Evolutionary conservation across 2,113 vertebrate genomes (phyloP), one percentile per base, ranked within the genome.

Genomic region (Sander lucioperca): DNA sequence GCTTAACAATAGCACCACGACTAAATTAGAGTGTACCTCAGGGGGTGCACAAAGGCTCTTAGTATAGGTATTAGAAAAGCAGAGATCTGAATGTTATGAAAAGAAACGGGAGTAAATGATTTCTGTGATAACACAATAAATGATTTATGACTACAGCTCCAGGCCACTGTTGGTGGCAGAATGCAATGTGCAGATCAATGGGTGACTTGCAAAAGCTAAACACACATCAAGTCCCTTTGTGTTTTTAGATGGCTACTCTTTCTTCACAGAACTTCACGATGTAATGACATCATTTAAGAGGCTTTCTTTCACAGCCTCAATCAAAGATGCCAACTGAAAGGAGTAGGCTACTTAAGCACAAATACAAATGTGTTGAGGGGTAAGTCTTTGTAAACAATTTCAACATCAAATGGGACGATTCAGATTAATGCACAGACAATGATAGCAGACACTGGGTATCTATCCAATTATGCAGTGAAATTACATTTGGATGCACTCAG

Each of bases 401-500:
- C 89, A 88, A 86, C 86, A 80, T 74, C 77, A 89, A 93, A 91
- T 78, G 63, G 86, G 79, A 91, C 79, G 25, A 85, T 93, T 91
- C 85, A 88, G 91, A 90, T 92, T 91, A 92, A 94, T 89, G 86
- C 87, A 74, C 85, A 88, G 88, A 87, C 92, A 87, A 91, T 73
- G 90, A 89, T 88, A 79, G 92, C 86, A 92, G 87, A 84, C 89
- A 74, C 77, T 33, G 85, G 81, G 83, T 90, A 89, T 89, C 90
- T 88, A 93, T 94, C 91, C 90, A 94, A 92, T 94, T 94, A 93
- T 92, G 76, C 79, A 73, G 83, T 43, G 85, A 87, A 93, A 94
- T 94, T 92, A 92, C 91, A 94, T 94, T 94, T 88, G 80, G 85
- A 84, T 71, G 74, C 89, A 88, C 88, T 91, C 93, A 91, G 91